These are phyloP conservation scores for Apodemus sylvaticus DNA, from an alignment of 2,113 vertebrate genomes.

Conservation along the genomic window DNA sequence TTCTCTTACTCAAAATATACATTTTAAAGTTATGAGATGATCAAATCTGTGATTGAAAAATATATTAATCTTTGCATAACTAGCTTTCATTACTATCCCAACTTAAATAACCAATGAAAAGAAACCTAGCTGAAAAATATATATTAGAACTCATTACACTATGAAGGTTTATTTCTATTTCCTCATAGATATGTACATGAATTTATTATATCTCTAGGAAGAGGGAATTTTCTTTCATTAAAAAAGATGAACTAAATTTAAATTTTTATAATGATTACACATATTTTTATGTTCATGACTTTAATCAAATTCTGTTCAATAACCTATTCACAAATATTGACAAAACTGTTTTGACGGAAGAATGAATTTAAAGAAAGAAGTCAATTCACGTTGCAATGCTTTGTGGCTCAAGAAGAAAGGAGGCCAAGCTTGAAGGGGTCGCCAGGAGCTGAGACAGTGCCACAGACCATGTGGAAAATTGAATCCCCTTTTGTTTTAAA, in stretches of 20 bases:
- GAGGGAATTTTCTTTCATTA: neutral
- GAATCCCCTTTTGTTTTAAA: constrained; percentile 53
- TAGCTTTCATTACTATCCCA: neutral
- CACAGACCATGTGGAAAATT: constrained; percentile 49
- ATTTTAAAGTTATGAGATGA: neutral
- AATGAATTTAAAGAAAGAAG: constrained; percentile 58
- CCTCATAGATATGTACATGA: neutral
- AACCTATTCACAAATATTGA: constrained; percentile 68
- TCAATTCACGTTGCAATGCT: constrained; percentile 1
- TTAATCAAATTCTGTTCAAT: constrained; percentile 47
- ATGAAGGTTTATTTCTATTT: neutral
- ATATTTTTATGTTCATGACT: constrained; percentile 56
- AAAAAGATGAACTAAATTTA: neutral
- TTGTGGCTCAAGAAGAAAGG: constrained; percentile 22
- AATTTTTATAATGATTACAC: constrained; percentile 43
- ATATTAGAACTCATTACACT: neutral
- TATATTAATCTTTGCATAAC: neutral
- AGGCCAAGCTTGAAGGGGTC: neutral
- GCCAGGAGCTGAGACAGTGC: neutral
- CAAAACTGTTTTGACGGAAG: constrained; percentile 71
- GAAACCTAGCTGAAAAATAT: neutral
- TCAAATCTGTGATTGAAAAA: neutral
- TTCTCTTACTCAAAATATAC: neutral
- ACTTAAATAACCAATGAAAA: neutral
- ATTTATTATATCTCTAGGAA: neutral